Evolutionary conservation across 2,113 vertebrate species (phyloP), one percentile per base, ranked within the genome.

Genomic region (Nycticorax nycticorax): DNA sequence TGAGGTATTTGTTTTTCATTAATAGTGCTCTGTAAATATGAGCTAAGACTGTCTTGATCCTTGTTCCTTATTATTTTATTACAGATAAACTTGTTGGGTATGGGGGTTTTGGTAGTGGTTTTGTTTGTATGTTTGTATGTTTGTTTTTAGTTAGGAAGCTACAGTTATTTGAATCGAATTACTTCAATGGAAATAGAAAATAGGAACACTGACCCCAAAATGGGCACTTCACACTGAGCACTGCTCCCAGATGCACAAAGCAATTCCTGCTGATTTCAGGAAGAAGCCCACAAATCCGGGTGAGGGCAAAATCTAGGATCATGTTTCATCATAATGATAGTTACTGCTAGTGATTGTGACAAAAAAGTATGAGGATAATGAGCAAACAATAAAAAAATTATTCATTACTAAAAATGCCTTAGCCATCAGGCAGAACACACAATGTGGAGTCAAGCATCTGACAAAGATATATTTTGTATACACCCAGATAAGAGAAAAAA

Each of bases 61-160:
- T 72, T 76, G 18, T 21, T 81, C 39, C 14, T 72, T 19, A 22
- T 55, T 86, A 19, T 75, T 75, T 92, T 68, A 41, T 75, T 53
- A 26, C 5, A 43, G 7, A 30, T 41, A 37, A 63, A 35, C 5
- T 67, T 50, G 1, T 28, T 60, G 6, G 0, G 2, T 48, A 59
- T 27, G 7, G 4, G 5, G 0, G 3, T 3, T 39, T 11, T 48
- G 22, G 43, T 45, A 16, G 6, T 14, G 3, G 2, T 10, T 21
- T 27, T 21, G 3, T 10, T 15, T 30, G 14, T 23, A 6, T 28
- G 22, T 9, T 14, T 32, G 27, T 50, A 33, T 7, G 6, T 12
- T 39, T 45, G 52, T 63, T 57, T 28, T 39, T 7, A 8, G 1
- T 72, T 67, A 43, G 32, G 18, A 64, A 64, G 10, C 7, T 75